Evolutionary conservation across 2,888 invertebrate genomes (phyloP).

Genomic region (Cinara cedri): DNA sequence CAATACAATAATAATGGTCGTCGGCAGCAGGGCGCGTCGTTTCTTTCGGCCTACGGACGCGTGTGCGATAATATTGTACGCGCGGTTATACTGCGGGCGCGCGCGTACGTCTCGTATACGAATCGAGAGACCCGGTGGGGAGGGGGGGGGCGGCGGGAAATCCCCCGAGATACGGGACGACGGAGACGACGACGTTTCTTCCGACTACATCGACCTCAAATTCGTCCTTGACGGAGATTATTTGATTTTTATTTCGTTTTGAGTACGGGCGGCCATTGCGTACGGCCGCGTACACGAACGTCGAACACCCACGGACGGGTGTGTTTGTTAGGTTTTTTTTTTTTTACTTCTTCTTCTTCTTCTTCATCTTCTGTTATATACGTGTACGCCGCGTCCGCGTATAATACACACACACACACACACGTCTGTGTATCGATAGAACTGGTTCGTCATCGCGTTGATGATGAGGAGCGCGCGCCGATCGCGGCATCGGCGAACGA

Average conservation of each 20-base stretch:
- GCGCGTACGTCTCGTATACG: background rate
- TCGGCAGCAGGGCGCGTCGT: slow-evolving; percentile 6
- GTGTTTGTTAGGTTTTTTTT: slow-evolving; percentile 25
- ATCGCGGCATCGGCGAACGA: no score
- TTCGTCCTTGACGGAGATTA: slow-evolving; percentile 47
- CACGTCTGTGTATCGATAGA: slow-evolving; percentile 31
- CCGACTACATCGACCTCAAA: slow-evolving; percentile 52
- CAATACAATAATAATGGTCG: slow-evolving; percentile 20
- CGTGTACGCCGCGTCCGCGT: background rate
- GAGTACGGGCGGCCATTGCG: slow-evolving; percentile 39
- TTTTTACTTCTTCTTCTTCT: no score
- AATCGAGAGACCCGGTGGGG: slow-evolving; percentile 28
- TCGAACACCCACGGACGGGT: slow-evolving; percentile 53
- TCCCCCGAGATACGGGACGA: background rate
- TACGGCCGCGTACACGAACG: background rate
- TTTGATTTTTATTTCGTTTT: slow-evolving; percentile 28
- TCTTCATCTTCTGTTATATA: slow-evolving; percentile 13
- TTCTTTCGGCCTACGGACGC: background rate
- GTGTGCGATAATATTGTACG: no score
- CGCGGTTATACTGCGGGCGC: background rate
- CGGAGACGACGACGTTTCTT: slow-evolving; percentile 27
- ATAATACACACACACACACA: background rate
- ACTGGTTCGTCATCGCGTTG: slow-evolving; percentile 51
- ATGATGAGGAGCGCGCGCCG: slow-evolving; percentile 21
- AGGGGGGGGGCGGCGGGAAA: background rate